Evolutionary conservation across 2,888 invertebrate species (phyloP).

Genomic region (Hirtodrosophila alboralis): DNA sequence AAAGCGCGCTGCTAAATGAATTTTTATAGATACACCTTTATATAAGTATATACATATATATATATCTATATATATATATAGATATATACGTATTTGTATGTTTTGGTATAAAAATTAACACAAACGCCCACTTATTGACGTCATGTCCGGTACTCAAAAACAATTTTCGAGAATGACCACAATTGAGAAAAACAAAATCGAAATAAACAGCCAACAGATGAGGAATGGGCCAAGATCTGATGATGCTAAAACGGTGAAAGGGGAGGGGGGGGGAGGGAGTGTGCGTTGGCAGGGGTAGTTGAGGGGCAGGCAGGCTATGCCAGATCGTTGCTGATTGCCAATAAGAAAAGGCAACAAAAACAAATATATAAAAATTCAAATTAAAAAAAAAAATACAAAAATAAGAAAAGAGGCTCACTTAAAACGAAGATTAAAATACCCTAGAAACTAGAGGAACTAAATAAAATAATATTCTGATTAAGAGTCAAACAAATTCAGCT

Average conservation of each 20-base stretch:
- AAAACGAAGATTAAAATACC: too few species aligned
- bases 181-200: constrained; percentile 79
- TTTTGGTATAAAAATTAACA: constrained; percentile 76
- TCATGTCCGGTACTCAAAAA: constrained; percentile 83
- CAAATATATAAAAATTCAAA: background rate
- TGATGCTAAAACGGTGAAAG: background rate
- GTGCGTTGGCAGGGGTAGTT: background rate
- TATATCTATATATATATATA: constrained; percentile 4
- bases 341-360: constrained; percentile 50
- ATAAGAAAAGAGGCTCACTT: too few species aligned
- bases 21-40: constrained; percentile 40
- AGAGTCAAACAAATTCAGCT: too few species aligned
- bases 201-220: constrained; percentile 65
- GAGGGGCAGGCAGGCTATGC: constrained; percentile 25
- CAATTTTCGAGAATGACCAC: constrained; percentile 80
- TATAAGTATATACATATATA: constrained; percentile 26
- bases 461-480: too few species aligned
- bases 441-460: too few species aligned
- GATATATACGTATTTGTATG: constrained; percentile 24
- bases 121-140: constrained; percentile 84
- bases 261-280: background rate
- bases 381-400: background rate
- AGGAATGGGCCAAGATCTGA: constrained; percentile 53
- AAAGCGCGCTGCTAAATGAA: constrained; percentile 25
- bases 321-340: constrained; percentile 64